Base-by-base conservation (phyloP, 2,113 vertebrate species). In the Sebastes schlegelii region DNA sequence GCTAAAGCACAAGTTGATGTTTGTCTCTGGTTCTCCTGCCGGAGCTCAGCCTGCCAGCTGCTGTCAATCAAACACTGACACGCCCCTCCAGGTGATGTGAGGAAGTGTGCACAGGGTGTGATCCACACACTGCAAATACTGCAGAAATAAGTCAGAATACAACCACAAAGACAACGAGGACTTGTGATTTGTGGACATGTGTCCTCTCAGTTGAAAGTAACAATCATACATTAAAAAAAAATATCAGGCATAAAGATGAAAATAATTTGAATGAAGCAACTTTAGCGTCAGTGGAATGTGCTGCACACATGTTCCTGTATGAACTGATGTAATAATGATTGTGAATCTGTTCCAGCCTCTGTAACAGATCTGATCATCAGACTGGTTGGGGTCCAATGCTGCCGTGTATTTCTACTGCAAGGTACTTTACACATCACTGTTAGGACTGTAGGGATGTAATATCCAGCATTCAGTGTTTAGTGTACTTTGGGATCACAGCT, bases 331-430 rank as follows among this genome's bases (percentile, higher is more conserved):
- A 4, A 58, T 23, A n/a, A 26, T 26, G 26, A 23, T 4, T 62
- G 60, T 65, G 3, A 51, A 42, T 71, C 17, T 55, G 51, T 55
- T 71, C 43, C 67, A 69, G 67, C 23, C 49, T 54, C 51, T 43
- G 12, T 5, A 13, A 55, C 51, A 13, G 10, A 43, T 55, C 17
- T 55, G 34, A 8, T 55, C 68, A 55, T 71, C 51, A n/a, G 51
- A 55, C 63, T 65, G 43, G 3, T 42, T 8, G 5, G 19, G 6
- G 42, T 46, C 6, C 42, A 21, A 0, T 21, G 43, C 63, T 65
- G 63, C 11, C 42, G 43, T 45, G 5, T 65, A 13, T 19, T 21
- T 1, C 43, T 46, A 65, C 40, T 46, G 9, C 63, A 65, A 65
- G 63, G 63, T 65, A 64, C 8, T n/a, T 2, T n/a, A 13, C 26